A percentile compares a stretch with the other conserved stretches of the same genome.
These are phyloP conservation scores for Manis javanica DNA, from an alignment of 2,797 vertebrate genomes.

Conservation along the genomic window DNA sequence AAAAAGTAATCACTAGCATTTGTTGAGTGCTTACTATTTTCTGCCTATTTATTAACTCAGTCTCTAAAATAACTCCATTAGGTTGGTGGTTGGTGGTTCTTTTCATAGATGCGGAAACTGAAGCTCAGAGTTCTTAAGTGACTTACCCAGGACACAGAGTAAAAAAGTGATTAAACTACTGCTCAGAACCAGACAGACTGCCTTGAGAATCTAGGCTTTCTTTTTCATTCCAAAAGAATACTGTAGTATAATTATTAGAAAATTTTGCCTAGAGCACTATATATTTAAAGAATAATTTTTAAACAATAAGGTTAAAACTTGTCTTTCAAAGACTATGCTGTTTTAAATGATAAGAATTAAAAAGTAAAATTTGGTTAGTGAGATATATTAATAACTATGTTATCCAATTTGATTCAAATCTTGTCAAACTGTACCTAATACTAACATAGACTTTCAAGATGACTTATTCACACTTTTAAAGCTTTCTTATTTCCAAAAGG, in stretches of 20 bases:
- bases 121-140: background rate
- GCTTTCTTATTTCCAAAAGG: background rate
- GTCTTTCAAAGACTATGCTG: background rate
- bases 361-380: background rate
- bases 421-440: background rate
- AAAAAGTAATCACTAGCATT: background rate
- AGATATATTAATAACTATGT: background rate
- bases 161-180: background rate
- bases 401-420: background rate
- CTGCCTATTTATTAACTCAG: background rate
- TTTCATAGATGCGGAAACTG: background rate
- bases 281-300: background rate
- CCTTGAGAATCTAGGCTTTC: background rate
- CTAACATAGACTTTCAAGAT: background rate
- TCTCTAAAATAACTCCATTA: background rate
- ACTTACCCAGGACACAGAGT: background rate
- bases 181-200: background rate
- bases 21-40: background rate
- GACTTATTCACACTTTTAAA: background rate
- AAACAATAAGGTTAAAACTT: background rate
- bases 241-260: background rate
- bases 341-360: conserved; percentile 23
- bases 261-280: background rate
- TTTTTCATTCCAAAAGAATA: background rate
- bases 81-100: background rate